Base-by-base conservation (phyloP, 1,140 invertebrate genomes). In the Trachymyrmex septentrionalis region DNA sequence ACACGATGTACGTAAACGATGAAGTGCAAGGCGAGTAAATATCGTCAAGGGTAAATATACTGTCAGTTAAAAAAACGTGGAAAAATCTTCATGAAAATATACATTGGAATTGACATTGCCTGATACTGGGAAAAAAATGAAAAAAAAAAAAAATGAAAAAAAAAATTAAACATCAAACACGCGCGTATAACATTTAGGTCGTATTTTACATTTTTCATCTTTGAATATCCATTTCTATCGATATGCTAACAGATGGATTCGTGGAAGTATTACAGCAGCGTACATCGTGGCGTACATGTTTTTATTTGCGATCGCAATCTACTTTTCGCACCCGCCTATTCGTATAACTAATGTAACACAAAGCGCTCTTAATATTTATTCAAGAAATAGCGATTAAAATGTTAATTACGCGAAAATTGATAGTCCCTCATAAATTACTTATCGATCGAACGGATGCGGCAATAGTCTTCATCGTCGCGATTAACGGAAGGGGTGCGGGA, bases 341-440 rank as follows among this genome's bases (percentile, higher is more conserved):
- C 50, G 12, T 48, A 61, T 48, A 73, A 61, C n/a, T 3, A 38
- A 10, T 55, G 38, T 30, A 27, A 6, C 6, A 59, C 27, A 50
- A 38, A 59, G n/a, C 14, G n/a, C 38, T 6, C 69, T 21, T 30
- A 34, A 27, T 27, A 19, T 34, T 44, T 77, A 21, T 82, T n/a
- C 14, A 12, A n/a, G 53, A 38, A 72, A 57, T n/a, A 16, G 34
- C 67, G 48, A 38, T 81, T 64, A 63, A 59, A 57, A 71, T 63
- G 63, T 50, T 53, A 73, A 30, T 48, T 55, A 19, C 16, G 38
- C 27, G 9, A 48, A 50, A 75, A 81, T 67, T 30, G 16, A 71
- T 80, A 55, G 69, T 73, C 59, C 16, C 30, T 21, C 57, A 38
- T 69, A 69, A 67, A 80, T 86, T 86, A 30, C 61, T 19, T 6